Base-by-base conservation (phyloP, 2,113 vertebrate species). In the Charadrius vociferus region DNA sequence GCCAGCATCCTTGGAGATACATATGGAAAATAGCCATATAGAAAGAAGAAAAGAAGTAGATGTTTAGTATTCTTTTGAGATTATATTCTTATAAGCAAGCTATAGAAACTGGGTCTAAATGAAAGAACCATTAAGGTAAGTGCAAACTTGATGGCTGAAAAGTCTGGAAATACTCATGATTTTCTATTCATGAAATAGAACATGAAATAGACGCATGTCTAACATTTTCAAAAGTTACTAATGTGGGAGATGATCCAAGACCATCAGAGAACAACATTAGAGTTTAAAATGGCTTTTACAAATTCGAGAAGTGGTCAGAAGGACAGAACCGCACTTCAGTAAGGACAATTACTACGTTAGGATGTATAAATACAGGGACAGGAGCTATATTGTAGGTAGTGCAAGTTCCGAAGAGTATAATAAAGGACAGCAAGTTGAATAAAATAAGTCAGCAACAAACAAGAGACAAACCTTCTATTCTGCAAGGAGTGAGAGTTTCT, bases 251-350 rank as follows among this genome's bases (percentile, higher is more conserved):
- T 4, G 3, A 3, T 85, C 6, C 4, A 58, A 58, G 53, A 37
- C 2, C 2, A 0, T 29, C 63, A 7, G 19, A 73, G 9, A 29
- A 67, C 4, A 78, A 37, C 3, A 9, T 26, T 20, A 24, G 9
- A 14, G 4, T 30, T 86, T 18, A 52, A 81, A 91, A 43, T 32
- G 6, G 2, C 16, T 79, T 89, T 58, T 23, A 29, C 7, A 78
- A 82, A 49, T 43, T 19, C 4, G 7, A 49, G 5, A 62, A 77
- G 3, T 37, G 16, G 2, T 78, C 16, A 53, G 26, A 81, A 61
- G 41, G 37, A 37, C 77, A 67, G 16, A 67, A 61, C 5, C 2
- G 36, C 3, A 12, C 6, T 56, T 88, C 29, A 14, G 4, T 37
- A 53, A 49, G 29, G 34, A 39, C 19, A 68, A 18, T 14, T n/a